Percentiles rank a stretch among this genome's conserved stretches.
Conservation (phyloP, 2,797 vertebrate genomes). For the Limnodromus scolopaceus region DNA sequence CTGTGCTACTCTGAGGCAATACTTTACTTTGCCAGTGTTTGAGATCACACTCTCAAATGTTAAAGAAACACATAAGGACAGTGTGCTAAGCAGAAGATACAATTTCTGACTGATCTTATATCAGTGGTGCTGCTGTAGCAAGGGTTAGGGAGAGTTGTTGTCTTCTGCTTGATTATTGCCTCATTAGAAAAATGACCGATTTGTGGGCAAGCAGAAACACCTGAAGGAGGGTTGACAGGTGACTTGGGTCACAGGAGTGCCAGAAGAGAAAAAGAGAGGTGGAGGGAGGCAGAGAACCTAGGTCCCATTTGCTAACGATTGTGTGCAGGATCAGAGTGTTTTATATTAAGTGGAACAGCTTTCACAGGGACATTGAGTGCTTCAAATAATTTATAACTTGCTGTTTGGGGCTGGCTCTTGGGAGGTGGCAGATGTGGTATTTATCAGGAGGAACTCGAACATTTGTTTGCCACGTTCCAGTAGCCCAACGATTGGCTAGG, state of each 20-base stretch:
- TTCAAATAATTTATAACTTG: neutral
- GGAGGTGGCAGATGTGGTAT: neutral
- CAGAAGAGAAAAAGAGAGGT: neutral
- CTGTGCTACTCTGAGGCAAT: neutral
- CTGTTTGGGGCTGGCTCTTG: neutral
- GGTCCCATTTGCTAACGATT: neutral
- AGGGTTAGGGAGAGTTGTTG: neutral
- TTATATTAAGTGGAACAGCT: neutral
- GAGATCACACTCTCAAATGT: neutral
- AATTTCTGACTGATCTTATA: neutral
- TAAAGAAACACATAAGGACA: neutral
- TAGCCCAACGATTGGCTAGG: neutral
- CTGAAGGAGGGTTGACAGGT: neutral
- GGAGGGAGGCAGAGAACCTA: neutral
- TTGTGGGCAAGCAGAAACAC: neutral
- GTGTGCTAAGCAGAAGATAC: neutral
- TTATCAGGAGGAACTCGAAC: neutral
- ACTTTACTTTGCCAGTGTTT: neutral
- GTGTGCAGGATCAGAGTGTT: neutral
- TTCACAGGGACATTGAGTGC: neutral
- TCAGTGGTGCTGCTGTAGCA: neutral
- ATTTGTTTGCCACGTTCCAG: neutral
- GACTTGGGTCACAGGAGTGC: neutral
- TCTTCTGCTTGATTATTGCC: neutral
- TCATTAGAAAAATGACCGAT: accelerated